These are phyloP conservation scores for Venustaconcha ellipsiformis DNA, from an alignment of 1,140 invertebrate genomes.

Conservation along the genomic window DNA sequence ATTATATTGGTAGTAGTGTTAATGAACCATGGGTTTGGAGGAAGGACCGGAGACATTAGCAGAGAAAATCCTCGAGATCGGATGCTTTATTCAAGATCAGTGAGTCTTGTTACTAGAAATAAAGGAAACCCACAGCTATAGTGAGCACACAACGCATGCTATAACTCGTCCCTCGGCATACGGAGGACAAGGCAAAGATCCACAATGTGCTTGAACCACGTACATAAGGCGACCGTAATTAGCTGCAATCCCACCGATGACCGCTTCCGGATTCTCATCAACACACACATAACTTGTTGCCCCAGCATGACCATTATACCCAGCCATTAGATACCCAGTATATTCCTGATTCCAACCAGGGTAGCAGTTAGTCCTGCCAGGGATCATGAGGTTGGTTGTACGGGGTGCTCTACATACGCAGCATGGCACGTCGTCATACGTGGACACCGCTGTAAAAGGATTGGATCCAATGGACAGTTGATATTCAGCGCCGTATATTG, in stretches of 20 bases:
- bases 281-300: slow-evolving; percentile 37
- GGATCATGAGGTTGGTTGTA: slow-evolving; percentile 31
- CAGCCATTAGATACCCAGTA: slow-evolving; percentile 34
- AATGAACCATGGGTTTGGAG: too few relatives aligned
- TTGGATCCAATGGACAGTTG: too few relatives aligned
- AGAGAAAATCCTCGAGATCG: too few relatives aligned
- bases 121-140: too few relatives aligned
- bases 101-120: too few relatives aligned
- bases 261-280: slow-evolving; percentile 30
- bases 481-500: too few relatives aligned
- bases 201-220: slow-evolving; percentile 26
- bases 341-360: slow-evolving; percentile 34
- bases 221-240: slow-evolving; percentile 40
- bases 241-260: slow-evolving; percentile 1
- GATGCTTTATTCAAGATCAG: too few relatives aligned
- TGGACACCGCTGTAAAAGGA: too few relatives aligned
- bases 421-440: slow-evolving; percentile 23
- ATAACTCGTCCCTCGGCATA: slow-evolving; percentile 35
- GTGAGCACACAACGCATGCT: slow-evolving; percentile 47
- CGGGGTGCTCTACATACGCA: slow-evolving; percentile 27
- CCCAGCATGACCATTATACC: slow-evolving; percentile 1
- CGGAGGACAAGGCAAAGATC: slow-evolving; percentile 38
- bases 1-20: too few relatives aligned
- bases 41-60: too few relatives aligned
- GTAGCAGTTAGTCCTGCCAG: slow-evolving; percentile 26